Conservation (phyloP, 2,888 invertebrate genomes). For the Coenonympha arcania region DNA sequence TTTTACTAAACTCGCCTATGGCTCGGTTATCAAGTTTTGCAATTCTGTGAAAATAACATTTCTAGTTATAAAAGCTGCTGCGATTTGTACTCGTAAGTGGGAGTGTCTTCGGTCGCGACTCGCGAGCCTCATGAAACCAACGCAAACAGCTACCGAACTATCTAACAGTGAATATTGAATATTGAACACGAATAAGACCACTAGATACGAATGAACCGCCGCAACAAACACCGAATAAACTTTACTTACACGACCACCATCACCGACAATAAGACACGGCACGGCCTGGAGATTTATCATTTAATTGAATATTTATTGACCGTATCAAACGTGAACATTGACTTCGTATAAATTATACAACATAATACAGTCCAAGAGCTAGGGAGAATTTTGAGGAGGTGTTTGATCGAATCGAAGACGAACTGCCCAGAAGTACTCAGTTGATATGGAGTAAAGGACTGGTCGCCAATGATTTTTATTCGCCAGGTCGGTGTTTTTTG, state of each 20-base stretch:
- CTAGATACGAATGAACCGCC: not conserved
- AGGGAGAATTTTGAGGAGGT: not conserved
- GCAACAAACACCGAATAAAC: conserved; percentile 13
- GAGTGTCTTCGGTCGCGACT: no score
- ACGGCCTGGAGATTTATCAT: not conserved
- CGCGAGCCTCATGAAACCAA: not conserved
- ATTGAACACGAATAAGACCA: conserved; percentile 12
- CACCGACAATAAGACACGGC: not conserved
- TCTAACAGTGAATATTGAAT: not conserved
- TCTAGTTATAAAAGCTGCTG: no score
- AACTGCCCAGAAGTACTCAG: no score
- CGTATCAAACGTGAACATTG: not conserved
- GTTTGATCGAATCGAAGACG: no score
- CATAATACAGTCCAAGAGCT: not conserved
- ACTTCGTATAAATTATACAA: not conserved
- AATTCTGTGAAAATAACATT: no score
- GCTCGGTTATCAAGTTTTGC: no score
- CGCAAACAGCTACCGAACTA: not conserved
- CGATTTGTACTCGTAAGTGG: no score
- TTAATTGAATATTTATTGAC: conserved; percentile 1
- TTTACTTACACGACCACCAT: conserved; percentile 5
- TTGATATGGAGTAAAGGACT: no score
- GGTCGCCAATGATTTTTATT: no score
- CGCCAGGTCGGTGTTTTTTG: no score
- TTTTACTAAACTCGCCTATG: no score